phyloP scores from a whole-genome alignment of 2,797 vertebrate species.

The Iguana delicatissima region DNA sequence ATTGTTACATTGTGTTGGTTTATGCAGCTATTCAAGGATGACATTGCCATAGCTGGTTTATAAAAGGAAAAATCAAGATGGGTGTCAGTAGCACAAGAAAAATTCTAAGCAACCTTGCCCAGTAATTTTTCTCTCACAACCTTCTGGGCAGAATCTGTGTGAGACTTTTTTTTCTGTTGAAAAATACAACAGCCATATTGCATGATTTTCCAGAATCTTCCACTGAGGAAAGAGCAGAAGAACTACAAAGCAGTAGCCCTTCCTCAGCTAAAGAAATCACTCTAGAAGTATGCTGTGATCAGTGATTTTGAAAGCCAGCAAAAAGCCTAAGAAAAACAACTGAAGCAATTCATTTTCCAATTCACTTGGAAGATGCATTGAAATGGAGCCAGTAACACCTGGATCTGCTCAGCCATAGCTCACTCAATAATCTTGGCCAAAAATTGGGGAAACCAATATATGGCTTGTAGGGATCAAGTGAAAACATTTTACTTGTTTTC shows the following conservation, averaged over 20 bases:
- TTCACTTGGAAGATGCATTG: background rate
- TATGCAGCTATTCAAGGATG: background rate
- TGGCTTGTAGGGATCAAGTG: background rate
- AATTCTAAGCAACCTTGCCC: background rate
- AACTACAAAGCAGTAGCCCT: too few species aligned
- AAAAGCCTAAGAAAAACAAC: background rate
- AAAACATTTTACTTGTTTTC: background rate
- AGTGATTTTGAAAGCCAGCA: too few species aligned
- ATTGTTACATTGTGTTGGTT: background rate
- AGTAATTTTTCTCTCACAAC: background rate
- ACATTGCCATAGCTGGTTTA: background rate
- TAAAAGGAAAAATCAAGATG: background rate
- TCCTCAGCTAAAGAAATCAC: too few species aligned
- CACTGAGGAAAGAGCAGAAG: background rate
- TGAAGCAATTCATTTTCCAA: background rate
- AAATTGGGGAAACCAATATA: background rate
- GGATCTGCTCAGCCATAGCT: background rate
- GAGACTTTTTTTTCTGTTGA: background rate
- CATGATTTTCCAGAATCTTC: background rate
- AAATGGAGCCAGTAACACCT: background rate
- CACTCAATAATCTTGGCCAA: background rate
- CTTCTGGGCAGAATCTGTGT: background rate
- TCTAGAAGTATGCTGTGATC: too few species aligned
- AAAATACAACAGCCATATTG: background rate
- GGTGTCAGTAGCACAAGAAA: background rate